phyloP scores from a whole-genome alignment of 2,888 invertebrate genomes.

The Cremastinae sp. region DNA sequence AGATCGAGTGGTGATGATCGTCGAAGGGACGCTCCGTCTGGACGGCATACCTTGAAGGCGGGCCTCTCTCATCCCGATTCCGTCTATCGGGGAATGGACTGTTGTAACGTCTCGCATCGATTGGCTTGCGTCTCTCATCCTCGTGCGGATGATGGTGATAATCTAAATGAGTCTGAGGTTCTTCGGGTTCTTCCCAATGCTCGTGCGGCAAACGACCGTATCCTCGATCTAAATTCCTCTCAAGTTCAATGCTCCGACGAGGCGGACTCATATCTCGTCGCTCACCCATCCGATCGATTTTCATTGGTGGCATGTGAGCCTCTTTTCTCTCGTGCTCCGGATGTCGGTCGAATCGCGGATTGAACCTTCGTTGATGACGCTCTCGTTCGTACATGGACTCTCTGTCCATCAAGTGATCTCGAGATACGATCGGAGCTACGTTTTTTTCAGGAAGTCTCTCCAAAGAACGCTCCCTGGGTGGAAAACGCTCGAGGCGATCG shows the following conservation, averaged over 20 bases:
- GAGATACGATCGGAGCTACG: constrained; percentile 66
- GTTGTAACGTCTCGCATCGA: constrained; percentile 75
- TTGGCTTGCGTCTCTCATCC: constrained; percentile 73
- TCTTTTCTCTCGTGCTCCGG: constrained; percentile 73
- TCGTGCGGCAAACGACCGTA: constrained; percentile 72
- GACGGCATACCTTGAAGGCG: constrained; percentile 72
- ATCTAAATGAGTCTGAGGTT: constrained; percentile 70
- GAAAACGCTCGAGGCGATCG: constrained; percentile 80
- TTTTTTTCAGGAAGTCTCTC: constrained; percentile 81
- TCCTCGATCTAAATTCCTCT: constrained; percentile 73
- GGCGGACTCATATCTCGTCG: constrained; percentile 74
- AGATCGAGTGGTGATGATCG: constrained; percentile 72
- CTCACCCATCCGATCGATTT: constrained; percentile 72
- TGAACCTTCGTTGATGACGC: constrained; percentile 61
- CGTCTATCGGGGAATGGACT: constrained; percentile 80
- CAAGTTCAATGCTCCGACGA: constrained; percentile 71
- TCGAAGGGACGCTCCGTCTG: constrained; percentile 68
- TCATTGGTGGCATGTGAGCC: constrained; percentile 66
- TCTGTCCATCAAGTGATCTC: constrained; percentile 73
- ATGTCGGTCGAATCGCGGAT: constrained; percentile 66
- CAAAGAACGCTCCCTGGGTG: constrained; percentile 81
- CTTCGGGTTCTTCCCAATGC: constrained; percentile 77
- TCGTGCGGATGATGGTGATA: constrained; percentile 73
- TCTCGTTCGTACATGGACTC: constrained; percentile 66
- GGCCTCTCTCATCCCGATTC: constrained; percentile 78